phyloP scores from a whole-genome alignment of 2,797 vertebrate species.

The Coranthus polyacanthus region DNA sequence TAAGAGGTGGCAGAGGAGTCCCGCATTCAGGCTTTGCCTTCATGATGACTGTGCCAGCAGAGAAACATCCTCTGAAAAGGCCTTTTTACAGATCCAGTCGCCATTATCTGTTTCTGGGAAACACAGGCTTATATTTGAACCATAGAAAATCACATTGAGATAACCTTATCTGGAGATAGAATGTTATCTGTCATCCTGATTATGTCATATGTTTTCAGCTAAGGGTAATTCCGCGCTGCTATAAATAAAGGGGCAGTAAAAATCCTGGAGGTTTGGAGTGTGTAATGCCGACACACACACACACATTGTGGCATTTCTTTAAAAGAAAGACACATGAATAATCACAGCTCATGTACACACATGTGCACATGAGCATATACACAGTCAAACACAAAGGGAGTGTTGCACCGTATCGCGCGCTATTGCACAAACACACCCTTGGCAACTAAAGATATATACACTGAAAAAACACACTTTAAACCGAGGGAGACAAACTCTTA shows the following conservation, averaged over 20 bases:
- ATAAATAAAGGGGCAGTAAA: constrained; percentile 75
- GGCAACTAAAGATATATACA: constrained; percentile 43
- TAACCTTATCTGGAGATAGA: constrained; percentile 73
- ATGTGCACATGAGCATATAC: constrained; percentile 9
- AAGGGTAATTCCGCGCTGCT: constrained; percentile 58
- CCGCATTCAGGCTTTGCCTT: constrained; percentile 2
- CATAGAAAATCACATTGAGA: constrained; percentile 61
- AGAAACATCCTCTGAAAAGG: constrained; percentile 32
- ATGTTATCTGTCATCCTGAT: constrained; percentile 77
- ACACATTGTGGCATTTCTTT: constrained; percentile 37
- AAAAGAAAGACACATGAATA: constrained; percentile 46
- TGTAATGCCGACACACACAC: constrained; percentile 23
- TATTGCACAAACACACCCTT: constrained; percentile 54
- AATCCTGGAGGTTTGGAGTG: constrained; percentile 51
- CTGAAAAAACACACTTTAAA: constrained; percentile 45
- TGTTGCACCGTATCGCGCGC: not conserved
- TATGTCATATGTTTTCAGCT: constrained; percentile 77
- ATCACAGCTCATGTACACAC: constrained; percentile 31
- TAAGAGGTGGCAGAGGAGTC: constrained; percentile 13
- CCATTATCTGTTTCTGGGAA: constrained; percentile 47
- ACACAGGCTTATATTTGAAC: constrained; percentile 35
- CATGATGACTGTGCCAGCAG: constrained; percentile 8
- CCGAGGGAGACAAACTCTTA: constrained; percentile 67
- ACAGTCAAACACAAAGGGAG: constrained; percentile 20
- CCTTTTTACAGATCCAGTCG: constrained; percentile 35